Evolutionary conservation across 2,113 vertebrate species (phyloP).

Genomic region (Rhinichthys klamathensis): DNA sequence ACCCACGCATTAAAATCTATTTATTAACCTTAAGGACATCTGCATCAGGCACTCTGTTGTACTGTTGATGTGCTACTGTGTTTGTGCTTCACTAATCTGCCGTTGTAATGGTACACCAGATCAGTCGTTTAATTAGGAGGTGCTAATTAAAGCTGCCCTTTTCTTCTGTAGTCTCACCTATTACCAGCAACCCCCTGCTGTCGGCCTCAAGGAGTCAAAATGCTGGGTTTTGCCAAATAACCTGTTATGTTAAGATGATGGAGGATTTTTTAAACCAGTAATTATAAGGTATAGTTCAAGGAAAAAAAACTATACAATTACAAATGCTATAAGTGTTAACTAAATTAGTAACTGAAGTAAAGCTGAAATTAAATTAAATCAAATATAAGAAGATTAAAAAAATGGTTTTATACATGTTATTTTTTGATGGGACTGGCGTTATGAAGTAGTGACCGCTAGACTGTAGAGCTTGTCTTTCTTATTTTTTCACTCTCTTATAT

Average conservation of each 20-base stretch:
- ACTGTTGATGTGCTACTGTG: neutral
- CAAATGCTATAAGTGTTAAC: too few relatives aligned
- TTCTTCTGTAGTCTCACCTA: neutral
- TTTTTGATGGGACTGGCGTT: too few relatives aligned
- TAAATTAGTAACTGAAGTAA: too few relatives aligned
- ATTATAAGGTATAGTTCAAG: too few relatives aligned
- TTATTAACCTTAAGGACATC: slow-evolving; percentile 26
- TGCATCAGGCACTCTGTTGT: neutral
- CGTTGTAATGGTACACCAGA: neutral
- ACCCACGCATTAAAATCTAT: neutral
- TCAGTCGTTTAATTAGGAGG: slow-evolving; percentile 14
- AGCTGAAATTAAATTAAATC: too few relatives aligned
- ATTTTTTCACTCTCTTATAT: neutral
- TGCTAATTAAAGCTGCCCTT: slow-evolving; percentile 28
- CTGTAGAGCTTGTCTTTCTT: neutral
- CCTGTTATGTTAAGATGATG: too few relatives aligned
- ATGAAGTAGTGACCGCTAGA: neutral
- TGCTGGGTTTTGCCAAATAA: neutral
- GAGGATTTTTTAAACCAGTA: too few relatives aligned
- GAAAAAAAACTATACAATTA: too few relatives aligned
- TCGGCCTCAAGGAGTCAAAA: neutral
- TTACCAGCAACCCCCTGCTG: slow-evolving; percentile 20
- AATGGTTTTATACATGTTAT: too few relatives aligned
- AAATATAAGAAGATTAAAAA: too few relatives aligned
- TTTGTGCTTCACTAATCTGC: slow-evolving; percentile 6